Conservation (phyloP, 2,797 vertebrate species). For the Chrysocyon brachyurus region DNA sequence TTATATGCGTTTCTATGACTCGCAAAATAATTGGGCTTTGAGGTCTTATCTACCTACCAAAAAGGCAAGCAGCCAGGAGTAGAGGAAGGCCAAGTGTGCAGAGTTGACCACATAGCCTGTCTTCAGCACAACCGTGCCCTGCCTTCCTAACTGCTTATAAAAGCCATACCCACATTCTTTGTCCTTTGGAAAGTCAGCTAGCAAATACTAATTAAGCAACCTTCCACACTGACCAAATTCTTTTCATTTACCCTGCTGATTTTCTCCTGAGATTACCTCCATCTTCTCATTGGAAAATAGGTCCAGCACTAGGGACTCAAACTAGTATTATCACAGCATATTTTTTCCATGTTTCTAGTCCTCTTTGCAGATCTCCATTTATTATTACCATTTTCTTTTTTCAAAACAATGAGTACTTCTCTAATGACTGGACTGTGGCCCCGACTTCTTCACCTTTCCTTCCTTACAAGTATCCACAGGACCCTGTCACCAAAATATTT, state of each 20-base stretch:
- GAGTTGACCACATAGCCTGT: accelerated
- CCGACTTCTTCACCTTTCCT: constrained; percentile 58
- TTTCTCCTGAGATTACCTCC: background rate
- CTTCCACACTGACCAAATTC: background rate
- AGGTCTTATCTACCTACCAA: background rate
- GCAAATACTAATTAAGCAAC: background rate
- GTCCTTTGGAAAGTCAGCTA: background rate
- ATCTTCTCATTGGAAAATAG: background rate
- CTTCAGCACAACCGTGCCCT: too few relatives aligned
- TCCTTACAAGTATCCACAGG: constrained; percentile 47
- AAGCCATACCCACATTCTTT: background rate
- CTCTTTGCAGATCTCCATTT: background rate
- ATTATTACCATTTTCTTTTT: constrained; percentile 42
- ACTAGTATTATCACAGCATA: background rate
- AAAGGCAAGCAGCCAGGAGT: background rate
- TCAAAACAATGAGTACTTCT: constrained; percentile 64
- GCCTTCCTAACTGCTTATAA: background rate
- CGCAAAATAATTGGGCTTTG: constrained; percentile 6
- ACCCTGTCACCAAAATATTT: constrained; percentile 69
- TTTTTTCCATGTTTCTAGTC: background rate
- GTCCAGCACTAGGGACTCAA: background rate
- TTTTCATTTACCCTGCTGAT: background rate
- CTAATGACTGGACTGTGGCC: background rate
- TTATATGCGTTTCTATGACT: background rate
- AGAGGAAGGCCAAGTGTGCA: too few relatives aligned